A percentile compares a stretch with the other conserved stretches of the same genome.
Evolutionary conservation across 2,888 invertebrate species (phyloP).

Genomic region (Asteroscopus sphinx): DNA sequence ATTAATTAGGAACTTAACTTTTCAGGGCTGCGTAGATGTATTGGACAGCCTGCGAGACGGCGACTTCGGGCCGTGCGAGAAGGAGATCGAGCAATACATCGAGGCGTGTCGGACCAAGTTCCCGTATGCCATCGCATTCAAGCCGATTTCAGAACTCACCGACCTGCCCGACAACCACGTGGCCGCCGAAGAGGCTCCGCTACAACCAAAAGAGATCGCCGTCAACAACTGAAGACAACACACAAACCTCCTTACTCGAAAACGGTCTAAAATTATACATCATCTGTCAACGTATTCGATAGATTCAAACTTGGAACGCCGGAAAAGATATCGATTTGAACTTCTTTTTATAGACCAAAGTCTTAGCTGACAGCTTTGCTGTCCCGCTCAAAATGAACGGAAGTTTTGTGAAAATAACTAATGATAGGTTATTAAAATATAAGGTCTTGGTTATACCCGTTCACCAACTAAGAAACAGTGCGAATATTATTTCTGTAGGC

Average conservation of each 20-base stretch:
- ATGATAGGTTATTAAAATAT: constrained; percentile 28
- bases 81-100: constrained; percentile 92
- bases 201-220: constrained; percentile 71
- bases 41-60: constrained; percentile 94
- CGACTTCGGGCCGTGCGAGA: constrained; percentile 94
- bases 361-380: constrained; percentile 42
- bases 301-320: constrained; percentile 27
- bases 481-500: constrained; percentile 13
- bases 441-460: constrained; percentile 24
- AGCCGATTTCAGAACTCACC: constrained; percentile 71
- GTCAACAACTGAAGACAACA: constrained; percentile 69
- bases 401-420: constrained; percentile 20
- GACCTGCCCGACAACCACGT: constrained; percentile 61
- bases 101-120: constrained; percentile 93
- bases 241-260: constrained; percentile 23
- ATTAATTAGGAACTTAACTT: background rate
- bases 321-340: constrained; percentile 26
- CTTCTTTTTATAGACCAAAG: constrained; percentile 45
- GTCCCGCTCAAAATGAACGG: constrained; percentile 53
- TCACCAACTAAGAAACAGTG: constrained; percentile 13
- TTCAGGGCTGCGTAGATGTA: constrained; percentile 95
- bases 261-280: constrained; percentile 51
- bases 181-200: constrained; percentile 57
- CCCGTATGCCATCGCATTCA: constrained; percentile 95
- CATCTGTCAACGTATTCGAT: constrained; percentile 39